Base-by-base conservation (phyloP, 2,113 vertebrate species). In the Aptenodytes patagonicus region DNA sequence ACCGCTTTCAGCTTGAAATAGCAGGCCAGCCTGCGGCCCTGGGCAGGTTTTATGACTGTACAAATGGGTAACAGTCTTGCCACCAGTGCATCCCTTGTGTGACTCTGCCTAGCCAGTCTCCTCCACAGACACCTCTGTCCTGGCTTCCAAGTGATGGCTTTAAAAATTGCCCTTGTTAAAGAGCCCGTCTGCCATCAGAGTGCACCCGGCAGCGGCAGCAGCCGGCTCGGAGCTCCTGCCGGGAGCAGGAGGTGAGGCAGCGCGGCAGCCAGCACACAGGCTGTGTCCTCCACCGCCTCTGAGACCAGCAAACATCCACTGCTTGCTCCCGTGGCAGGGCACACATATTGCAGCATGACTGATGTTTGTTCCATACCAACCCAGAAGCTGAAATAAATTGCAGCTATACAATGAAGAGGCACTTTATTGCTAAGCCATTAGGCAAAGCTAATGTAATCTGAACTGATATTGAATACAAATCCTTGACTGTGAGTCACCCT, bases 401-500 rank as follows among this genome's bases (percentile, higher is more conserved):
- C 94, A 92, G 96, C 94, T 28, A 65, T 79, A 91, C 93, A 95
- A 95, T 96, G 96, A 97, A 96, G 95, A 95, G 97, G 94, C 95
- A 96, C 96, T 95, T 95, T 96, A 96, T 95, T 95, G 93, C 93
- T 46, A n/a, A 97, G 92, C 95, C 93, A 95, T 96, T 96, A 93
- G 93, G 93, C 87, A 95, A 91, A 93, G 93, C 97, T 96, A 96
- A 96, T 94, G 96, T 64, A 86, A 95, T 94, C 85, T 49, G 49
- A 84, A 88, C 93, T 3, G 87, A 83, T 94, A 73, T 72, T 91
- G 97, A 96, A 96, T 95, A 94, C 96, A 97, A 96, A 95, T 92
- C 95, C 96, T 86, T 62, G 91, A 34, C 94, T 87, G 94, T 95
- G 94, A 95, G 77, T 96, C 96, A 96, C 84, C 84, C 94, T 58